Conservation (phyloP, 2,797 vertebrate species). For the Erpetoichthys calabaricus region DNA sequence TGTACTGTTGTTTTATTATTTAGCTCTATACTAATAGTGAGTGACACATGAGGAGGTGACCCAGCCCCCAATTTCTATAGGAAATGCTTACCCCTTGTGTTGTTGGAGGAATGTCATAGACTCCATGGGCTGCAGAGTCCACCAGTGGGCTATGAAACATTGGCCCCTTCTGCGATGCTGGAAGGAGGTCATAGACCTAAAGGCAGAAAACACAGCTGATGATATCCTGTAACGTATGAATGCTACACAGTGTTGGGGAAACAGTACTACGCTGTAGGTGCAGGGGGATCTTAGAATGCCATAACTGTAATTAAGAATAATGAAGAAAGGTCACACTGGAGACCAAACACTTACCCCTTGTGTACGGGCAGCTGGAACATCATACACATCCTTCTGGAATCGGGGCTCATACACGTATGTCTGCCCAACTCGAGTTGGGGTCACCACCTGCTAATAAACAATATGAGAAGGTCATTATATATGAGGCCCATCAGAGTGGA, state of each 20-base stretch:
- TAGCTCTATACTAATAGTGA: too few species aligned
- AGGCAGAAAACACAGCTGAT: slow-evolving; percentile 16
- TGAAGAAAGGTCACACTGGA: too few species aligned
- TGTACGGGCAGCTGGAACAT: slow-evolving; percentile 66
- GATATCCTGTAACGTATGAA: too few species aligned
- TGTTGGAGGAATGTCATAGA: slow-evolving; percentile 49
- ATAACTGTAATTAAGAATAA: too few species aligned
- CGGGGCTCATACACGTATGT: slow-evolving; percentile 67
- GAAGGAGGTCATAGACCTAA: slow-evolving; percentile 83
- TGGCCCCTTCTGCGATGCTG: slow-evolving; percentile 51
- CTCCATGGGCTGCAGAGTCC: slow-evolving; percentile 52
- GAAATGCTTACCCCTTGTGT: slow-evolving; percentile 61
- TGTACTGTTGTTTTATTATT: too few species aligned
- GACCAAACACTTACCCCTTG: slow-evolving; percentile 67
- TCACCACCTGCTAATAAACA: slow-evolving; percentile 65
- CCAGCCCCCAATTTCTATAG: too few species aligned
- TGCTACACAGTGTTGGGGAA: too few species aligned
- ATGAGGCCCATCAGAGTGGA: neutral
- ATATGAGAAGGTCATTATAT: neutral
- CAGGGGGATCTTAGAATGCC: too few species aligned
- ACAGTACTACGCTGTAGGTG: too few species aligned
- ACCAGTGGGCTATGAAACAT: slow-evolving; percentile 32
- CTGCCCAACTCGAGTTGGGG: slow-evolving; percentile 72
- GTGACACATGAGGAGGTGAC: too few species aligned
- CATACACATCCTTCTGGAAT: slow-evolving; percentile 76